Base-by-base conservation (phyloP, 1,140 invertebrate species). In the Elymnias hypermnestra region DNA sequence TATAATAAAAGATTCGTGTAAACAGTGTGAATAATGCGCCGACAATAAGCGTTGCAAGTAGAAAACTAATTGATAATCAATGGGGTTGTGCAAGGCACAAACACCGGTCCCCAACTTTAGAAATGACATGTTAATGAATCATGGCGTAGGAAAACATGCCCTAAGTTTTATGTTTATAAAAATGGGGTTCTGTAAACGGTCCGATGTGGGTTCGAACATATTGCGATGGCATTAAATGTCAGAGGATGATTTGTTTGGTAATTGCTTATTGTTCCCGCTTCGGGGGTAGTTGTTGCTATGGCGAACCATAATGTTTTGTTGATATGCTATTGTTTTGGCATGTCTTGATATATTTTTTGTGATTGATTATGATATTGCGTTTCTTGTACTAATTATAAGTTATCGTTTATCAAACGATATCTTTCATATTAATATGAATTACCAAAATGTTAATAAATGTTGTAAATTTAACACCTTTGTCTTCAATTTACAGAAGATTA, bases 31-130 rank as follows among this genome's bases (percentile, higher is more conserved):
- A 82, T 79, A 83, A 85, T 77, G 63, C 63, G 66, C 49, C 63
- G 55, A 73, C 65, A 82, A 70, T 69, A 74, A 67, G 75, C 73
- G 78, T 75, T 77, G 72, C 75, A 63, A 76, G 75, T 63, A 76
- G 66, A 82, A 75, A 72, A 78, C 67, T 79, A 82, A 85, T 85
- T 78, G 82, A 83, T 82, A 83, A 85, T 81, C 82, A 81, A 72
- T 79, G 75, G 73, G 63, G 70, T 70, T 73, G 49, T 50, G 49
- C 72, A 72, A 65, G 81, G 77, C 50, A 47, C 56, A 43, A n/a
- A 61, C 38, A 50, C 46, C 74, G 25, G 70, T 54, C 10, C 74
- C 79, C 73, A 68, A 66, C 39, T 45, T 65, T 69, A 60, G 44
- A 56, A 61, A 57, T 70, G 70, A 67, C 72, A 79, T 75, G 66